Evolutionary conservation across 64 coral and sea anemone species (phyloP).

Genomic region (Porites australiensis): DNA sequence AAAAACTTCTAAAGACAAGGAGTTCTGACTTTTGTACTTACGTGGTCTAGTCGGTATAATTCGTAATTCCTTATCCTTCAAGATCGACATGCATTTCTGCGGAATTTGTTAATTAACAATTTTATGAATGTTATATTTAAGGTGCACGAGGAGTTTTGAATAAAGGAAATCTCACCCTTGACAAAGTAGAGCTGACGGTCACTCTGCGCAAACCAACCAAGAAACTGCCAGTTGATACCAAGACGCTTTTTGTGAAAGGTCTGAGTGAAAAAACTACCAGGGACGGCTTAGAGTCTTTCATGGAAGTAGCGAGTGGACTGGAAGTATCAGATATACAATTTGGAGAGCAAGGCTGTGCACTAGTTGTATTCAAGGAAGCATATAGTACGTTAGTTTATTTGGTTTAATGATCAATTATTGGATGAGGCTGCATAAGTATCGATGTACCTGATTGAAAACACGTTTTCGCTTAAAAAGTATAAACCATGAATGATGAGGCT

Average conservation of each 20-base stretch:
- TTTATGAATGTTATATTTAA: background rate
- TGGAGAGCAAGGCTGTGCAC: background rate
- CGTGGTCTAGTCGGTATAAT: no score
- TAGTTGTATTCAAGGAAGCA: slow-evolving; percentile 17
- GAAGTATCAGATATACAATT: background rate
- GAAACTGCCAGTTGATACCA: background rate
- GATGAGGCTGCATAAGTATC: no score
- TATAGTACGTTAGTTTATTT: background rate
- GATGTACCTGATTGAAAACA: no score
- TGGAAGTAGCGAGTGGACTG: slow-evolving; percentile 41
- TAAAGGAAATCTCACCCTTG: slow-evolving; percentile 5
- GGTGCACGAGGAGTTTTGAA: background rate
- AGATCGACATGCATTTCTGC: no score
- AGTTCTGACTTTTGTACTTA: no score
- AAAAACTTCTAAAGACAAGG: no score
- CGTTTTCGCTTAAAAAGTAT: no score
- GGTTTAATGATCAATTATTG: no score
- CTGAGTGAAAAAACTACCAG: slow-evolving; percentile 16
- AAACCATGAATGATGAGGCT: no score
- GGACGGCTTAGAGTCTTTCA: slow-evolving; percentile 24
- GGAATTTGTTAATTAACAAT: no score
- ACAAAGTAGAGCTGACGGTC: background rate
- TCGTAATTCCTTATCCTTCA: no score
- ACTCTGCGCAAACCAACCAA: background rate
- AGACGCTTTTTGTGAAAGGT: slow-evolving; percentile 23